Base-by-base conservation (phyloP, 2,113 vertebrate genomes). In the Dasyprocta punctata region DNA sequence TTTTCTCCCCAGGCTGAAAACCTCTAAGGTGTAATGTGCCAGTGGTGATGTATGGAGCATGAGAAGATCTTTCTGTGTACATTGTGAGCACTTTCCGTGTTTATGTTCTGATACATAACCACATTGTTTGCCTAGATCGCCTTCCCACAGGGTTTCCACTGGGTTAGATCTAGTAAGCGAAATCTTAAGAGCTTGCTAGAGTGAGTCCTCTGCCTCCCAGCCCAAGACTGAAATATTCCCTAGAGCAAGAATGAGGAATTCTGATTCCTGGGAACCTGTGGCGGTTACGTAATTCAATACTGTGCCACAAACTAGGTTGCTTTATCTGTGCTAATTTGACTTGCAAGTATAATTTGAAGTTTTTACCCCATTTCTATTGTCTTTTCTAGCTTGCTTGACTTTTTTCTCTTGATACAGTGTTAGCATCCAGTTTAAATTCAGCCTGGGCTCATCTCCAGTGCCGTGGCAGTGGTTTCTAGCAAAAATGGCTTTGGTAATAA, bases 401-500 rank as follows among this genome's bases (percentile, higher is more conserved):
- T 77, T 52, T 63, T 93, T 38, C 26, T 89, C 49, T 89, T 86
- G 67, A 30, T 77, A 56, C 6, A 56, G 4, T 54, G 65, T 19
- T 77, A 38, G 52, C 63, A 19, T 84, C 38, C 44, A 87, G 28
- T 63, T 90, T 96, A 49, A 75, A 41, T 91, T 96, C 41, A 44
- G 0, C 5, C 63, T 54, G 80, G 86, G n/a, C 61, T 91, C 58
- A 54, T 80, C 28, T 38, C 8, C 82, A 83, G 36, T 61, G 54
- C 65, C 11, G 2, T 47, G 36, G 16, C n/a, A 4, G 20, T 67
- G 58, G 44, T 63, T 93, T 93, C 77, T 49, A 95, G 71, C 52
- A 94, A 90, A 87, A 54, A 36, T 5, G 65, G 16, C 65, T 94
- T 96, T 86, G 78, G 41, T 94, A 69, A 90, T 26, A 87, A 77